Conservation (phyloP, 2,888 invertebrate species). For the Rhingia campestris region DNA sequence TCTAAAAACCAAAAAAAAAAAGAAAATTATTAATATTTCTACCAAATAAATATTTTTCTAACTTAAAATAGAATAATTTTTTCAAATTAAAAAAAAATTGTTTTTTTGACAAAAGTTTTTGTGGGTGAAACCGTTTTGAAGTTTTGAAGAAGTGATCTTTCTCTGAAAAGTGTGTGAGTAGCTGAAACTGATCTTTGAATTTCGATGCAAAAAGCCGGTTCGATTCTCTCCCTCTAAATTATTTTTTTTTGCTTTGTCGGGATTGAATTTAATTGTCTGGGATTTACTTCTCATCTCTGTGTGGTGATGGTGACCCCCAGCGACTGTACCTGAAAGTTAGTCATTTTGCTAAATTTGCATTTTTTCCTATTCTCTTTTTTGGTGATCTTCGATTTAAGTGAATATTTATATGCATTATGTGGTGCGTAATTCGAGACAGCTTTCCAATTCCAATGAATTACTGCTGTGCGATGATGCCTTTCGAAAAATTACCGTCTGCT, state of each 20-base stretch:
- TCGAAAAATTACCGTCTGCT: slow-evolving; percentile 28
- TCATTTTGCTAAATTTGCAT: slow-evolving; percentile 18
- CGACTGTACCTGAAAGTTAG: slow-evolving; percentile 66
- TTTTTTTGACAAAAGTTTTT: slow-evolving; percentile 54
- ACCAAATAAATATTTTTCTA: slow-evolving; percentile 8
- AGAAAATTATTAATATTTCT: slow-evolving; percentile 38
- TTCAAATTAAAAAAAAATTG: slow-evolving; percentile 4
- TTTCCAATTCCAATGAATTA: slow-evolving; percentile 51
- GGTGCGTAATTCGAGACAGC: slow-evolving; percentile 58
- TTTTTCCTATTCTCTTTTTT: slow-evolving; percentile 16
- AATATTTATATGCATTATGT: background rate
- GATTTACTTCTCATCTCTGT: slow-evolving; percentile 12
- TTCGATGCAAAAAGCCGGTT: slow-evolving; percentile 52
- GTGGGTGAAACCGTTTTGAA: slow-evolving; percentile 15
- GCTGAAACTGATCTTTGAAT: slow-evolving; percentile 34
- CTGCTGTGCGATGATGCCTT: slow-evolving; percentile 21
- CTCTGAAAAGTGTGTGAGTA: slow-evolving; percentile 39
- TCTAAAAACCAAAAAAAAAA: slow-evolving; percentile 47
- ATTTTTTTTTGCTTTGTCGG: slow-evolving; percentile 12
- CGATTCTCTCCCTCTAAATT: background rate
- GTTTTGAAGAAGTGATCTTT: slow-evolving; percentile 17
- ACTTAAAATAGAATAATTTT: background rate
- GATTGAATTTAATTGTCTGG: slow-evolving; percentile 12
- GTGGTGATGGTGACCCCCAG: background rate
- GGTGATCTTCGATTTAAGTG: slow-evolving; percentile 23